phyloP scores from a whole-genome alignment of 1,140 invertebrate species.

The Nasonia longicornis region DNA sequence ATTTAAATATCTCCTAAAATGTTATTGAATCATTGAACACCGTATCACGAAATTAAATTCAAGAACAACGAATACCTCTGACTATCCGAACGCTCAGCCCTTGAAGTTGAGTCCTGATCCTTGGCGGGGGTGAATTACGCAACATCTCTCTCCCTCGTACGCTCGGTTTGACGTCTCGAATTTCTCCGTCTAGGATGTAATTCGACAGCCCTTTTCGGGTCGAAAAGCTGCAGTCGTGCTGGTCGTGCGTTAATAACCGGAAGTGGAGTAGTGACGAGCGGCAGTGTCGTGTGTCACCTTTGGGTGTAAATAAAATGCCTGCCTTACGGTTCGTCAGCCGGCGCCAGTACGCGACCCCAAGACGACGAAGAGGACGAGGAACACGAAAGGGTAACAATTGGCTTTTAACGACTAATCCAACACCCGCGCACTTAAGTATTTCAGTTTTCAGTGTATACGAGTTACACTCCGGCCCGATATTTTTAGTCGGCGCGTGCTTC shows the following conservation, averaged over 20 bases:
- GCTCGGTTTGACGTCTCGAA: not conserved
- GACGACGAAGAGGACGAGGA: not conserved
- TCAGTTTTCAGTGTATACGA: not conserved
- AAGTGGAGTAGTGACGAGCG: slow-evolving; percentile 12
- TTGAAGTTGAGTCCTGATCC: too few relatives aligned
- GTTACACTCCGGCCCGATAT: slow-evolving; percentile 15
- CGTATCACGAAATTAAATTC: too few relatives aligned
- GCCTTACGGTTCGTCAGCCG: slow-evolving; percentile 2
- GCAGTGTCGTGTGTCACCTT: slow-evolving; percentile 21
- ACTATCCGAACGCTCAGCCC: too few relatives aligned
- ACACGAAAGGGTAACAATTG: slow-evolving; percentile 41
- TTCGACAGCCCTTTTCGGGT: slow-evolving; percentile 19
- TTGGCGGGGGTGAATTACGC: not conserved
- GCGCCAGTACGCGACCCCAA: not conserved
- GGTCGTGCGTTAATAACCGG: slow-evolving; percentile 41
- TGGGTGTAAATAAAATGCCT: slow-evolving; percentile 18
- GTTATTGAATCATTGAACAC: too few relatives aligned
- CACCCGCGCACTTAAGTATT: slow-evolving; percentile 25
- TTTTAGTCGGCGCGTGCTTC: slow-evolving; percentile 21
- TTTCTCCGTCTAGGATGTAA: slow-evolving; percentile 18
- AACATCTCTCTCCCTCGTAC: not conserved
- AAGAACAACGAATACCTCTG: too few relatives aligned
- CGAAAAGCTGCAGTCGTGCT: slow-evolving; percentile 33
- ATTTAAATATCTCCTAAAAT: too few relatives aligned
- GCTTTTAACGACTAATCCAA: slow-evolving; percentile 32